Evolutionary conservation across 2,888 invertebrate genomes (phyloP).

Genomic region (Mesorhabditis spiculigera): DNA sequence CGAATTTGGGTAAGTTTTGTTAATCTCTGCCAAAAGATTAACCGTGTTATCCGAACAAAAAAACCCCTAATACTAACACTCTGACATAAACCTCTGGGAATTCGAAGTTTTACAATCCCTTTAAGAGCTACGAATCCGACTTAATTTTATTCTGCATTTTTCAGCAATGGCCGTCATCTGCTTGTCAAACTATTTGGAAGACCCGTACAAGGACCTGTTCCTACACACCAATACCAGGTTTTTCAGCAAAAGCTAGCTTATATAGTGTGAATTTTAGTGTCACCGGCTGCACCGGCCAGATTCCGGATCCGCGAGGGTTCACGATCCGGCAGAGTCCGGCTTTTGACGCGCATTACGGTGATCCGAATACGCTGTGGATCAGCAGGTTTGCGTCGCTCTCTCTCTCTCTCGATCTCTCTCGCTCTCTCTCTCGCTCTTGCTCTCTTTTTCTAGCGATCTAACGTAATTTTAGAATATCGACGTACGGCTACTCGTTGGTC

Average conservation of each 20-base stretch:
- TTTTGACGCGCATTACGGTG: constrained; percentile 41
- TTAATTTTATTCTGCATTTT: neutral
- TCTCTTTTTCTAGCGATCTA: too few relatives aligned
- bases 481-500: constrained; percentile 42
- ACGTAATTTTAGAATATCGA: constrained; percentile 34
- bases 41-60: too few relatives aligned
- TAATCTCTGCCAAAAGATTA: constrained; percentile 8
- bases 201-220: constrained; percentile 38
- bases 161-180: constrained; percentile 30
- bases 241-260: neutral
- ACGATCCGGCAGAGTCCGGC: constrained; percentile 21
- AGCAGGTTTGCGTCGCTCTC: too few relatives aligned
- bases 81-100: too few relatives aligned
- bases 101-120: too few relatives aligned
- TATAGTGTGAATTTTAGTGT: neutral
- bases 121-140: neutral
- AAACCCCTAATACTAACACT: too few relatives aligned
- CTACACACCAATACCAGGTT: constrained; percentile 37
- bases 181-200: constrained; percentile 35
- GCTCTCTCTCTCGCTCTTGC: too few relatives aligned
- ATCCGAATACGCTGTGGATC: constrained; percentile 30
- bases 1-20: constrained; percentile 26
- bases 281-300: constrained; percentile 14
- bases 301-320: constrained; percentile 18
- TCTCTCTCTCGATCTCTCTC: too few relatives aligned